phyloP scores from a whole-genome alignment of 2,888 invertebrate species.

The Mesopsocus fuscifrons region DNA sequence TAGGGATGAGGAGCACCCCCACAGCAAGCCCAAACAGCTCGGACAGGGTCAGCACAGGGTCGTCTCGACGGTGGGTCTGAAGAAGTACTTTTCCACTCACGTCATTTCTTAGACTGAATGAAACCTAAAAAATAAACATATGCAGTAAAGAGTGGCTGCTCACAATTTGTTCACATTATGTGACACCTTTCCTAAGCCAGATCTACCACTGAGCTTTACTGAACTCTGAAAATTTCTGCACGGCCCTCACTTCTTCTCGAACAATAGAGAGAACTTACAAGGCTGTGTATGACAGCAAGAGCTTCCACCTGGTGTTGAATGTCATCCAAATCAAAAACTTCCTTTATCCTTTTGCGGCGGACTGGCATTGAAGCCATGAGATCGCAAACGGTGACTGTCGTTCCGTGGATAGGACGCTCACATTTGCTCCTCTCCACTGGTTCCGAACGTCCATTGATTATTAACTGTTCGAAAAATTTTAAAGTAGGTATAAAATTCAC shows the following conservation, averaged over 20 bases:
- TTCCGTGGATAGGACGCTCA: slow-evolving; percentile 31
- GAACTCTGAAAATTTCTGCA: too few relatives aligned
- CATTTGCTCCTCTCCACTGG: neutral
- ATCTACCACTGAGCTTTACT: too few relatives aligned
- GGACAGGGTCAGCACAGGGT: slow-evolving; percentile 19
- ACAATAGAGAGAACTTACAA: slow-evolving; percentile 22
- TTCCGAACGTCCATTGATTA: neutral
- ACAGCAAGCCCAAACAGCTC: slow-evolving; percentile 27
- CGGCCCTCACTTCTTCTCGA: too few relatives aligned
- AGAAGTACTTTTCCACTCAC: slow-evolving; percentile 34
- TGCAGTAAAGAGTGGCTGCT: too few relatives aligned
- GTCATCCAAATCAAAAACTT: slow-evolving; percentile 34
- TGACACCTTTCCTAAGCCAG: too few relatives aligned
- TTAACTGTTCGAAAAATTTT: too few relatives aligned
- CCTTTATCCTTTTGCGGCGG: slow-evolving; percentile 32
- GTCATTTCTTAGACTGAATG: slow-evolving; percentile 50
- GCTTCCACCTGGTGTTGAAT: slow-evolving; percentile 37
- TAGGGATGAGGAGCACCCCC: slow-evolving; percentile 21
- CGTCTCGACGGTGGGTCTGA: slow-evolving; percentile 25
- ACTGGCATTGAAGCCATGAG: slow-evolving; percentile 43
- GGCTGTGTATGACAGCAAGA: slow-evolving; percentile 42
- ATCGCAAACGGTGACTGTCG: slow-evolving; percentile 47
- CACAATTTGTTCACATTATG: too few relatives aligned
- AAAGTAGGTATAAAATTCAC: too few relatives aligned
- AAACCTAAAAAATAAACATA: slow-evolving; percentile 25